Percentiles rank a stretch among this genome's conserved stretches.
Conservation (phyloP, 1,140 invertebrate species). For the Andricus grossulariae region DNA sequence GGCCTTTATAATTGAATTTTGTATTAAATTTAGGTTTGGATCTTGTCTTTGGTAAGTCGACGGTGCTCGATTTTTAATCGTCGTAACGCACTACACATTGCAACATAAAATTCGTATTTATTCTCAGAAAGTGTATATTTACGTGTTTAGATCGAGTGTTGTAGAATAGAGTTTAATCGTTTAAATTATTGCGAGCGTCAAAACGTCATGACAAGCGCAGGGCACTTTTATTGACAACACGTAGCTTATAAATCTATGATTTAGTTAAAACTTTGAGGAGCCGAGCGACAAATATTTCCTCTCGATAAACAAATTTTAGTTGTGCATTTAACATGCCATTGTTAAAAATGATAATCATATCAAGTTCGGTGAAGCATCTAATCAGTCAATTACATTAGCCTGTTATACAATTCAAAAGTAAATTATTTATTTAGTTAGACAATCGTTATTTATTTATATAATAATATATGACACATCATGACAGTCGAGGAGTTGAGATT, state of each 20-base stretch:
- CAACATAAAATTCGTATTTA: slow-evolving; percentile 23
- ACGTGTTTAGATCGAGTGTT: slow-evolving; percentile 24
- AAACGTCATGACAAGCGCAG: slow-evolving; percentile 22
- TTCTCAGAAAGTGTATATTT: slow-evolving; percentile 21
- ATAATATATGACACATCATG: not conserved
- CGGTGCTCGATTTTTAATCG: not conserved
- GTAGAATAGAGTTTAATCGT: slow-evolving; percentile 18
- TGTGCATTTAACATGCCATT: slow-evolving; percentile 6
- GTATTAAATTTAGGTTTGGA: no score
- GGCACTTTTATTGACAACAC: slow-evolving; percentile 18
- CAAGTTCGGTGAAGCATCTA: not conserved
- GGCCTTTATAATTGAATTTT: not conserved
- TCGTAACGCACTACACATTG: slow-evolving; percentile 16
- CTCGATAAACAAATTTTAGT: slow-evolving; percentile 1
- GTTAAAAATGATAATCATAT: slow-evolving; percentile 1
- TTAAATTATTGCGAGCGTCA: slow-evolving; percentile 3
- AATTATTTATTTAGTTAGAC: slow-evolving; percentile 19
- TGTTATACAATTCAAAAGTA: slow-evolving; percentile 9
- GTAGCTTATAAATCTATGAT: slow-evolving; percentile 4
- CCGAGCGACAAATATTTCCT: not conserved
- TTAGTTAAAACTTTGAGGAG: slow-evolving; percentile 14
- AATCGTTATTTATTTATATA: slow-evolving; percentile 21
- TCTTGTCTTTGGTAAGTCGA: slow-evolving; percentile 6
- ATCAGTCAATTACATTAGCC: not conserved
- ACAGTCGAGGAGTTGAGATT: no score